Conservation (phyloP, 2,888 invertebrate species). For the Sphinx pinastri region DNA sequence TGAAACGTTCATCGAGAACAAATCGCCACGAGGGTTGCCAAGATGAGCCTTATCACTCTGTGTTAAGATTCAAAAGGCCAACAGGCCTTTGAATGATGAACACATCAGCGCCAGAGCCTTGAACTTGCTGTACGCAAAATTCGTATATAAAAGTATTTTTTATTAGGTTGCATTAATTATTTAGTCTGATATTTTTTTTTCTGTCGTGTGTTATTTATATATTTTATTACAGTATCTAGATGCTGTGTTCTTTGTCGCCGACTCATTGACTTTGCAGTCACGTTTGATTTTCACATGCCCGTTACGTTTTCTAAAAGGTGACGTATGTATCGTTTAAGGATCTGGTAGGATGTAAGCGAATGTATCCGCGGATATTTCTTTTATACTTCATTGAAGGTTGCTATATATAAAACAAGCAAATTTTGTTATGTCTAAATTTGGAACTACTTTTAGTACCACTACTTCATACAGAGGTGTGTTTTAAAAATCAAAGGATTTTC, state of each 20-base stretch:
- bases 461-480: not conserved
- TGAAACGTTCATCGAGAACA: constrained; percentile 66
- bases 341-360: not conserved
- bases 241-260: not conserved
- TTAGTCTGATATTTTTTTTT: not conserved
- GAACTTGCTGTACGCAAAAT: constrained; percentile 59
- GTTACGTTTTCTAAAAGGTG: constrained; percentile 47
- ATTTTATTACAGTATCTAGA: not conserved
- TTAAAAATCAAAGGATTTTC: not conserved
- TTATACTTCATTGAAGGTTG: not conserved
- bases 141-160: constrained; percentile 38
- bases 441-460: not conserved
- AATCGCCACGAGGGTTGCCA: constrained; percentile 46
- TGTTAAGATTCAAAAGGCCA: constrained; percentile 43
- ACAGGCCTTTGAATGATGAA: no score
- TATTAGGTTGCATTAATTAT: constrained; percentile 27
- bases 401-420: no score
- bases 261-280: constrained; percentile 44
- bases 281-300: constrained; percentile 46
- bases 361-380: not conserved
- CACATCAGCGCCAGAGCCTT: constrained; percentile 53
- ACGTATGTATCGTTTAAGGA: constrained; percentile 26
- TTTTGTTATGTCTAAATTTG: not conserved
- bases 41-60: constrained; percentile 53
- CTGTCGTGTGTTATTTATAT: not conserved